Percentiles rank a stretch among this genome's conserved stretches.
These are phyloP conservation scores for Amaurobius ferox DNA, from an alignment of 2,888 invertebrate species.

Conservation along the genomic window DNA sequence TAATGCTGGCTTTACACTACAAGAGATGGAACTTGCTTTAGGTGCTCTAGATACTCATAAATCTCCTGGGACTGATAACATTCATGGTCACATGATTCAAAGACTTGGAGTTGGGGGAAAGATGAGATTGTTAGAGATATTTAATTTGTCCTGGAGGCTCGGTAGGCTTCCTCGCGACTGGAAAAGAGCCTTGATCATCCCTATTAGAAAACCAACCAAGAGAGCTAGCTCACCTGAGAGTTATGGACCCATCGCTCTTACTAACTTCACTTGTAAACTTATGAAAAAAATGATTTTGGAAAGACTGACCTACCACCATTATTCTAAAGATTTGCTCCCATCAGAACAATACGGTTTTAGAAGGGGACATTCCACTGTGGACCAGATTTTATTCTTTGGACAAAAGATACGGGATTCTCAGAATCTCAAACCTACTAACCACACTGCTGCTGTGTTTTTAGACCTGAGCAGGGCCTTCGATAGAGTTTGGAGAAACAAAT, in stretches of 20 bases:
- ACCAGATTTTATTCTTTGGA: not conserved
- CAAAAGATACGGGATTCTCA: not conserved
- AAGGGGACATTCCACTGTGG: not conserved
- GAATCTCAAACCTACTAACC: no score
- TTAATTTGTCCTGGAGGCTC: conserved; percentile 8
- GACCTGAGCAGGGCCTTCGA: no score
- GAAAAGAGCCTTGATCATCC: not conserved
- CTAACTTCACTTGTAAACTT: not conserved
- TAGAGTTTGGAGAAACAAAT: no score
- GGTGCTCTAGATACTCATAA: not conserved
- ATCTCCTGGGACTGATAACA: not conserved
- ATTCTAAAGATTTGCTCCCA: not conserved
- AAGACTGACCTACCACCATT: not conserved
- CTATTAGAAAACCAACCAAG: conserved; percentile 1
- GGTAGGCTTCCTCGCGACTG: not conserved
- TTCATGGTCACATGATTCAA: not conserved
- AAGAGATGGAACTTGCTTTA: not conserved
- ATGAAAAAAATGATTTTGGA: not conserved
- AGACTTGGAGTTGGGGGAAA: not conserved
- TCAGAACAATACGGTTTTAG: not conserved
- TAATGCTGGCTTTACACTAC: not conserved
- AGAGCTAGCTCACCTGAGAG: not conserved
- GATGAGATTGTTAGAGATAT: conserved; percentile 5
- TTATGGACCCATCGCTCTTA: not conserved
- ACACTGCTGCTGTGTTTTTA: no score